Evolutionary conservation across 1,140 invertebrate species (phyloP).

Genomic region (Sweltsa coloradensis): DNA sequence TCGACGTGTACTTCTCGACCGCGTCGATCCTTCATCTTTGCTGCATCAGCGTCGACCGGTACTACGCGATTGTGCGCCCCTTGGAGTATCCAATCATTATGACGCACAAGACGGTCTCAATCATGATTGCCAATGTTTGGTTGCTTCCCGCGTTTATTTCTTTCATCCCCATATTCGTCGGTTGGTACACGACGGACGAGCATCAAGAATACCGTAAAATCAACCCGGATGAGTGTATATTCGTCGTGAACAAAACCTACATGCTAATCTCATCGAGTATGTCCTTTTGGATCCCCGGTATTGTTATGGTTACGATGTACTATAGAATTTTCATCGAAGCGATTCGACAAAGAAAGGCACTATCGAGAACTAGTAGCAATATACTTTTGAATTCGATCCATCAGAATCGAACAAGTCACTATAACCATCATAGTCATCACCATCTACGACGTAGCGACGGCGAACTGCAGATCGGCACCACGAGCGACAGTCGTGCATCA

Average conservation of each 20-base stretch:
- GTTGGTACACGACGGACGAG: conserved; percentile 78
- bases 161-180: conserved; percentile 89
- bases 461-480: neutral
- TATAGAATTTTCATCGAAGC: conserved; percentile 82
- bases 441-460: neutral
- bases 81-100: conserved; percentile 81
- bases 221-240: conserved; percentile 69
- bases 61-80: conserved; percentile 75
- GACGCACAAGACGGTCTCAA: conserved; percentile 66
- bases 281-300: conserved; percentile 89
- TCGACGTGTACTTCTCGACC: conserved; percentile 92
- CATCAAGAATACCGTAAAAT: conserved; percentile 50
- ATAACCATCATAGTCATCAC: conserved; percentile 31
- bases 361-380: conserved; percentile 67
- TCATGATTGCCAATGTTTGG: conserved; percentile 82
- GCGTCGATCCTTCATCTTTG: conserved; percentile 89
- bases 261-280: conserved; percentile 82
- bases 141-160: conserved; percentile 81
- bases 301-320: conserved; percentile 91
- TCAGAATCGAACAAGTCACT: conserved; percentile 51
- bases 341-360: conserved; percentile 71
- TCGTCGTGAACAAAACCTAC: conserved; percentile 81
- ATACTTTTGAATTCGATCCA: conserved; percentile 71
- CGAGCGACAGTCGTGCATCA: conserved; percentile 6
- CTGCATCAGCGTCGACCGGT: conserved; percentile 87